Base-by-base conservation (phyloP, 2,888 invertebrate genomes). In the Craniophora ligustri region DNA sequence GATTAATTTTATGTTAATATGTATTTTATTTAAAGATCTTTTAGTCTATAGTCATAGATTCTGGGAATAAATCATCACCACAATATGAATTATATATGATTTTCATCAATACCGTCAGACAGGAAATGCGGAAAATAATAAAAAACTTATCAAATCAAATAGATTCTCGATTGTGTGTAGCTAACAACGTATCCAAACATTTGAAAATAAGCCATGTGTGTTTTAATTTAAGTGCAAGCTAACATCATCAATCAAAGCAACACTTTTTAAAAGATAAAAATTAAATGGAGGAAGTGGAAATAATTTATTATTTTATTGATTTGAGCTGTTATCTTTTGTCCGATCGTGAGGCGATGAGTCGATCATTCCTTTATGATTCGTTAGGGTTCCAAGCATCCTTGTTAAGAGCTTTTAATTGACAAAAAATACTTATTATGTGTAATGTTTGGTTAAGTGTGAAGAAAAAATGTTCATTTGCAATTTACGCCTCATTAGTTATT, bases 261-360 rank as follows among this genome's bases (percentile, higher is more conserved):
- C 91, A 89, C 88, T 83, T 88, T 84, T 82, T 79, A 75, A 81
- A 82, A 86, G 85, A 86, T 85, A 87, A 87, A 87, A 86, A 86
- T 81, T 85, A 84, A 83, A 78, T 78, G 73, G 79, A 87, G 90
- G 89, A 90, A 89, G 86, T 85, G 77, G 82, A 84, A 84, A 85
- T 88, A 90, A 91, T 91, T 84, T 88, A 89, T 92, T 89, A 89
- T 89, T 89, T 89, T 89, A 92, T 92, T 91, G 91, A 91, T 92
- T 89, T 86, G 84, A 82, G 48, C 73, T 78, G 76, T 84, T 91
- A 92, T 92, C 92, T 89, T 78, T 83, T 81, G 87, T 85, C 89
- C 91, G 87, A 92, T 92, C 92, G 69, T 57, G 66, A 64, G 75
- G 78, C 81, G 84, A 84, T 87, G 86, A 86, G 86, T 85, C 74